These are phyloP conservation scores for Leptinotarsa lineolata DNA, from an alignment of 1,140 invertebrate genomes.

Conservation along the genomic window DNA sequence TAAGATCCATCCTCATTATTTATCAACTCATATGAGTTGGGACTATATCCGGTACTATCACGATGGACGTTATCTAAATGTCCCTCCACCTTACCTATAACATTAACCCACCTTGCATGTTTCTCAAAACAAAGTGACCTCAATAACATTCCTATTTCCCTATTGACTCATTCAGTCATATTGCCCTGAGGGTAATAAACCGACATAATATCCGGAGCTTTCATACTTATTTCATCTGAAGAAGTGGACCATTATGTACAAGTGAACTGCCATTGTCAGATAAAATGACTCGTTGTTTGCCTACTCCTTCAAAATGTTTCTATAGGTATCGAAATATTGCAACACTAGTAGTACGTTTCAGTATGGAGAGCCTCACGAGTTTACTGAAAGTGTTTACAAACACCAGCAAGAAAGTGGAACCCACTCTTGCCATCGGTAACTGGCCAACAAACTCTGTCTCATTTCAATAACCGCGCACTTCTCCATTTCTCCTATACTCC, in stretches of 20 bases:
- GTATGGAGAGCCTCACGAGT: neutral
- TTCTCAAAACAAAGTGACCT: constrained; percentile 11
- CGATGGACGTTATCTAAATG: too few species aligned
- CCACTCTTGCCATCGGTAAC: constrained; percentile 3
- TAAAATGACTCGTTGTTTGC: constrained; percentile 12
- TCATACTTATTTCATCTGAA: neutral
- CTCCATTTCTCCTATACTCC: neutral
- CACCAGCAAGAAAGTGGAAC: constrained; percentile 16
- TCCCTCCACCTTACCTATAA: too few species aligned
- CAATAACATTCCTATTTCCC: neutral
- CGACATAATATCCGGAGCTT: constrained; percentile 12
- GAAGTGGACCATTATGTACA: neutral
- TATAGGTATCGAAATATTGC: neutral
- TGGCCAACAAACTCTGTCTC: constrained; percentile 2
- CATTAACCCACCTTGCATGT: neutral
- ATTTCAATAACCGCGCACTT: neutral
- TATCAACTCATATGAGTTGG: neutral
- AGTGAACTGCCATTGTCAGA: constrained; percentile 20
- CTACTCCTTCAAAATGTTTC: neutral
- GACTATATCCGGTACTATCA: too few species aligned
- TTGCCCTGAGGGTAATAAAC: constrained; percentile 26
- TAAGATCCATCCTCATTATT: too few species aligned
- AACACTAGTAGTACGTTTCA: neutral
- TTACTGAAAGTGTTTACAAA: neutral
- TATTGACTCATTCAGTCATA: constrained; percentile 6